Evolutionary conservation across 2,113 vertebrate genomes (phyloP).

Genomic region (Syngnathoides biaculeatus): DNA sequence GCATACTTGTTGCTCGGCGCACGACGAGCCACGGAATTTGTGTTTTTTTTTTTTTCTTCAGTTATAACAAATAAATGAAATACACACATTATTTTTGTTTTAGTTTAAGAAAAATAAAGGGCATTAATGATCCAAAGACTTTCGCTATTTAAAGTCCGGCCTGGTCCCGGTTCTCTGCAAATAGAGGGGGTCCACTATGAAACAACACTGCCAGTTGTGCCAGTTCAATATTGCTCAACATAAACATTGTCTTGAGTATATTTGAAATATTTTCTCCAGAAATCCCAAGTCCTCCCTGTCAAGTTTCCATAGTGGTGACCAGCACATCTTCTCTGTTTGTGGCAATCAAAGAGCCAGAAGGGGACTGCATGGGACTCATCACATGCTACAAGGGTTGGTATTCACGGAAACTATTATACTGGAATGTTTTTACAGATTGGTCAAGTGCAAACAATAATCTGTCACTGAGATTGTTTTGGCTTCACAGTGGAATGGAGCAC

Average conservation of each 20-base stretch:
- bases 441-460: conserved; percentile 16
- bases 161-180: no score
- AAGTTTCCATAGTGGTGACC: conserved; percentile 64
- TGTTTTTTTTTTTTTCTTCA: no score
- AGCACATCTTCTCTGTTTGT: conserved; percentile 65
- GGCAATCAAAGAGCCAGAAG: conserved; percentile 57
- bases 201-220: background rate
- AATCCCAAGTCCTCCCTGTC: conserved; percentile 60
- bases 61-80: no score
- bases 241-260: conserved; percentile 7
- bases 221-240: background rate
- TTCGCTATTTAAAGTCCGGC: no score
- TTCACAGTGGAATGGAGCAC: conserved; percentile 75
- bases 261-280: conserved; percentile 41
- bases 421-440: background rate
- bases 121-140: no score
- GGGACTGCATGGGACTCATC: conserved; percentile 54
- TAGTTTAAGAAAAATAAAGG: no score
- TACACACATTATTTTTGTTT: no score
- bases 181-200: no score
- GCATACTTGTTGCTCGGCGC: no score
- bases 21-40: no score
- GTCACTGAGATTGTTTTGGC: conserved; percentile 41
- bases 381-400: conserved; percentile 67
- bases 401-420: background rate